These are phyloP conservation scores for Stenotaenia linearis DNA, from an alignment of 2,888 invertebrate genomes.

Conservation along the genomic window DNA sequence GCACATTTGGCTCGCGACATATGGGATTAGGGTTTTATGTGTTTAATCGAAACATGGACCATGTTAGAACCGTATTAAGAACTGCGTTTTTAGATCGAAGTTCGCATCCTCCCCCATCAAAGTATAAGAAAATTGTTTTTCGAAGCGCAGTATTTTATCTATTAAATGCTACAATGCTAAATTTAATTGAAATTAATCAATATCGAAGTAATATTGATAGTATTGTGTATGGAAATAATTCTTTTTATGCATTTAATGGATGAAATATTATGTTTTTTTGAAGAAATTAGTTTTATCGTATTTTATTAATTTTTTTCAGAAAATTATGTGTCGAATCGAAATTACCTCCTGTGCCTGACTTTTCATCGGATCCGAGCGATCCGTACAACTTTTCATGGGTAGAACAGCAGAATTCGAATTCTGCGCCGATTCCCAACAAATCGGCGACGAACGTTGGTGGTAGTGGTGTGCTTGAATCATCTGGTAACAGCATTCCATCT, in stretches of 20 bases:
- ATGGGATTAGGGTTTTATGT: conserved; percentile 36
- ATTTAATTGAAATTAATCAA: too few relatives aligned
- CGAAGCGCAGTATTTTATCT: too few relatives aligned
- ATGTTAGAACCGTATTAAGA: conserved; percentile 33
- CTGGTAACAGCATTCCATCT: neutral
- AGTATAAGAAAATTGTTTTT: conserved; percentile 29
- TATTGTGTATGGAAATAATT: too few relatives aligned
- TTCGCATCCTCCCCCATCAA: conserved; percentile 35
- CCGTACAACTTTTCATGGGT: conserved; percentile 35
- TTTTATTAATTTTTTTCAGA: conserved; percentile 26
- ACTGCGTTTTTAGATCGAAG: conserved; percentile 33
- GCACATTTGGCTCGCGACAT: conserved; percentile 34
- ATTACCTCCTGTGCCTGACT: conserved; percentile 37
- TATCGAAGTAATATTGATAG: too few relatives aligned
- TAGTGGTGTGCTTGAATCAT: neutral
- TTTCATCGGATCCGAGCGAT: conserved; percentile 37
- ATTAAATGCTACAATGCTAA: too few relatives aligned
- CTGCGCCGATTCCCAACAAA: neutral
- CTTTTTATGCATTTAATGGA: too few relatives aligned
- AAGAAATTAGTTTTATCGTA: neutral
- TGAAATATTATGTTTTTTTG: too few relatives aligned
- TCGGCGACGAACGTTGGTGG: neutral
- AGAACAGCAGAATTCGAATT: neutral
- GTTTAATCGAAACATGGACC: conserved; percentile 34
- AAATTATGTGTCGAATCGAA: conserved; percentile 37